Evolutionary conservation across 2,888 invertebrate species (phyloP), one percentile per base, ranked within the genome.

Genomic region (Lepidochitona cinerea): DNA sequence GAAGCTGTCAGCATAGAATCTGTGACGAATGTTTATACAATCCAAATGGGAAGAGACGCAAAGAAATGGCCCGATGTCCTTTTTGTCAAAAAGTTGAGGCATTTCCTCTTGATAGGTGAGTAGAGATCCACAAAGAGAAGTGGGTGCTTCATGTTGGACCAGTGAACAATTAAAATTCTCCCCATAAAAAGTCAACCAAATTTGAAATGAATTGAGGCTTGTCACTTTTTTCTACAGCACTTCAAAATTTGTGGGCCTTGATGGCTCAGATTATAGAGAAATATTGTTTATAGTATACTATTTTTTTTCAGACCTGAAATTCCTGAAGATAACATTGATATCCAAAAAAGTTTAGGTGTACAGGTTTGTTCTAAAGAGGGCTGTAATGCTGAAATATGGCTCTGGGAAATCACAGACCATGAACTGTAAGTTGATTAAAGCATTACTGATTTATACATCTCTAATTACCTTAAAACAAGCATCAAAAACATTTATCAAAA

Each of bases 361-460:
- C 71, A 79, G 37, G 70, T 70, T 7, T 87, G 87, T 79, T 81
- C 82, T 1, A 76, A 84, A 66, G 65, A 53, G 36, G 82, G 81
- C 12, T 87, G 87, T 75, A 23, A 49, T 9, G 54, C 78, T 41
- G 78, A 85, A 64, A 72, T 86, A 68, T 87, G 87, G 87, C 79
- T 80, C 65, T 87, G 87, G 87, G 86, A 87, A 70, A 37, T 84
- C 33, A 84, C 84, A 35, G 80, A 83, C 7, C 87, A 87, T 72
- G 9, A 78, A 18, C 71, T 71, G 87, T 87, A 79, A 76, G 79
- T 41, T 41, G 41, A 9, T 41, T 12, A 12, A 41, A 41, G 9
- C 41, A 41, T 41, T 41, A 18, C 9, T 41, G 41, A 41, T 41
- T 41, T 41, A 41, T 18, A 41, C 18, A 41, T 41, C 18, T 41